A percentile compares a stretch with the other conserved stretches of the same genome.
These are phyloP conservation scores for Schizotus pectinicornis DNA, from an alignment of 2,888 invertebrate genomes.

Conservation along the genomic window DNA sequence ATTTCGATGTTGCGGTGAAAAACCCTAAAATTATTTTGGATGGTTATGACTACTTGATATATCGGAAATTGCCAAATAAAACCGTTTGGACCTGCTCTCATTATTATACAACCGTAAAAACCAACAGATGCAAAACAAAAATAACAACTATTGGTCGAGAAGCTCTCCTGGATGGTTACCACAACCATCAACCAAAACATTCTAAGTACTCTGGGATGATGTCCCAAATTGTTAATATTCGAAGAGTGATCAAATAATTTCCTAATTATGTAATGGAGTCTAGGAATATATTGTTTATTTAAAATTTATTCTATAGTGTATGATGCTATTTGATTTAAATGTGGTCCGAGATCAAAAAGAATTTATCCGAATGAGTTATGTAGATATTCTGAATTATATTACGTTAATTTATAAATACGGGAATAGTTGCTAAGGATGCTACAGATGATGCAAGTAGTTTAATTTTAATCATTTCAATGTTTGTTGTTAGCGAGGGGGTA, in stretches of 20 bases:
- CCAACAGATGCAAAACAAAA: slow-evolving; percentile 7
- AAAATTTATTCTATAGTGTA: neutral
- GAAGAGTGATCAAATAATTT: neutral
- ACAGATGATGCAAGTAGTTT: too few relatives aligned
- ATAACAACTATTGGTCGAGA: neutral
- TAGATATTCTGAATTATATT: too few relatives aligned
- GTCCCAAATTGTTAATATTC: slow-evolving; percentile 37
- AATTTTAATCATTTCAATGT: too few relatives aligned
- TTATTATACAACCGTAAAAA: neutral
- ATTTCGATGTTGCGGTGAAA: slow-evolving; percentile 38
- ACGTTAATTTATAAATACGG: too few relatives aligned
- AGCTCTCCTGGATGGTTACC: slow-evolving; percentile 2
- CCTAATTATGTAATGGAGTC: too few relatives aligned
- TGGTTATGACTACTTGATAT: slow-evolving; percentile 35
- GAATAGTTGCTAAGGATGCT: too few relatives aligned
- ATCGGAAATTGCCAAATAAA: slow-evolving; percentile 20
- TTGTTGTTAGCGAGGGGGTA: too few relatives aligned
- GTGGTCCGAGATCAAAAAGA: too few relatives aligned
- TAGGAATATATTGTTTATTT: neutral
- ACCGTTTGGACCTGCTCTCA: slow-evolving; percentile 19
- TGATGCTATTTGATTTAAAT: too few relatives aligned
- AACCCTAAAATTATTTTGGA: slow-evolving; percentile 44
- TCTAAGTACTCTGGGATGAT: neutral
- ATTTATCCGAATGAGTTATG: too few relatives aligned
- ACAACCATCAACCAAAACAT: slow-evolving; percentile 7